Conservation (phyloP, 2,888 invertebrate genomes). For the Ypsolopha sequella region DNA sequence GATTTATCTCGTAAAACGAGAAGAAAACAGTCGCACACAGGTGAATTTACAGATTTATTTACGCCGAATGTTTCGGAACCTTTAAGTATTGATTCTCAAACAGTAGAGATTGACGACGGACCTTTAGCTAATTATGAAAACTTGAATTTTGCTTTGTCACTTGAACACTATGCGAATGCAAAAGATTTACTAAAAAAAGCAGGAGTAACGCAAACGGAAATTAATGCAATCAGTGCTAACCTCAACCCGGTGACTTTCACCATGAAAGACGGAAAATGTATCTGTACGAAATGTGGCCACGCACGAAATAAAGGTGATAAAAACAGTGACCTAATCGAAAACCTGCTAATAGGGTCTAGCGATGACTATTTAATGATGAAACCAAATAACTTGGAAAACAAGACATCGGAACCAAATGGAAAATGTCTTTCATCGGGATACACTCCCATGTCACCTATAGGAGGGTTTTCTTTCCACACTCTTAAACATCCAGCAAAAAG, state of each 20-base stretch:
- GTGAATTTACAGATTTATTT: slow-evolving; percentile 8
- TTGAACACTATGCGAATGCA: slow-evolving; percentile 85
- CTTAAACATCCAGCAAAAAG: too few species aligned
- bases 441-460: slow-evolving; percentile 80
- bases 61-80: slow-evolving; percentile 6
- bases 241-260: slow-evolving; percentile 30
- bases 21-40: slow-evolving; percentile 24
- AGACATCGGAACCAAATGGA: slow-evolving; percentile 4
- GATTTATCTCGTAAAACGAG: slow-evolving; percentile 75
- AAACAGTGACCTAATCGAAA: neutral
- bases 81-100: slow-evolving; percentile 20
- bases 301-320: slow-evolving; percentile 21
- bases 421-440: slow-evolving; percentile 64
- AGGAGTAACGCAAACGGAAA: slow-evolving; percentile 65
- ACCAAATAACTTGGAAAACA: slow-evolving; percentile 41
- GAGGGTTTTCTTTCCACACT: too few species aligned
- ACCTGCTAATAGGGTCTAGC: slow-evolving; percentile 10
- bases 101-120: slow-evolving; percentile 45
- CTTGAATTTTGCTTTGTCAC: slow-evolving; percentile 81
- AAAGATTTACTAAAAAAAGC: slow-evolving; percentile 74
- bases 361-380: slow-evolving; percentile 81
- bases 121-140: slow-evolving; percentile 76
- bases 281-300: slow-evolving; percentile 76
- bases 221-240: slow-evolving; percentile 49
- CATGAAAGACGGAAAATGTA: slow-evolving; percentile 22